Base-by-base conservation (phyloP, 2,797 vertebrate species). In the Caiman crocodilus region DNA sequence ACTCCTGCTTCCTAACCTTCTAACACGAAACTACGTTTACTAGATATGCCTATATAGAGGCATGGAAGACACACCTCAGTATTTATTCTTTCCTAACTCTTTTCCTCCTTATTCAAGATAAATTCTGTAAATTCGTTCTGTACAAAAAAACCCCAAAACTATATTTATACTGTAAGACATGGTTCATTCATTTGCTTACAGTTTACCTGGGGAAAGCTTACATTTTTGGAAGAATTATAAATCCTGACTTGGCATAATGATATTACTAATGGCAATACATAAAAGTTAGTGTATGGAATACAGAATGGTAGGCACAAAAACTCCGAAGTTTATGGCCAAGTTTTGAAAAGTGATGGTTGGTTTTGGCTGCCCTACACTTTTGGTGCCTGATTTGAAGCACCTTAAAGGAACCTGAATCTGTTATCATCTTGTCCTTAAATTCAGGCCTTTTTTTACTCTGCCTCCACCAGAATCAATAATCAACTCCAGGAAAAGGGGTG, bases 181-280 rank as follows among this genome's bases (percentile, higher is more conserved):
- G 3, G 73, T 60, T 30, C 14, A 1, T 21, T 17, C 6, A 88
- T 82, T 79, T 69, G 75, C 55, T 91, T 58, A 35, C n/a, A 65
- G 16, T 84, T 79, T 96, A 6, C 63, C 75, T 55, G 57, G 4
- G 57, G 57, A 84, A 89, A 89, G 57, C 75, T 92, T 17, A 10
- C 3, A 3, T 60, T 87, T 91, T 87, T 11, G 50, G 25, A 79
- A 78, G 69, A 93, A 82, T 77, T 76, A 18, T 63, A 69, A 84
- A 84, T 0, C 2, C 5, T 82, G 65, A 28, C 0, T 0, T 58
- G 59, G 32, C 0, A 1, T 59, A 58, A 3, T 0, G 0, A 28
- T 63, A 61, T 57, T 85, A 1, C 2, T 63, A 0, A 2, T 20
- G 23, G 32, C 35, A 73, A 50, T 73, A 42, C 13, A 73, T 32